Conservation (phyloP, 2,113 vertebrate species). For the Turnix velox region DNA sequence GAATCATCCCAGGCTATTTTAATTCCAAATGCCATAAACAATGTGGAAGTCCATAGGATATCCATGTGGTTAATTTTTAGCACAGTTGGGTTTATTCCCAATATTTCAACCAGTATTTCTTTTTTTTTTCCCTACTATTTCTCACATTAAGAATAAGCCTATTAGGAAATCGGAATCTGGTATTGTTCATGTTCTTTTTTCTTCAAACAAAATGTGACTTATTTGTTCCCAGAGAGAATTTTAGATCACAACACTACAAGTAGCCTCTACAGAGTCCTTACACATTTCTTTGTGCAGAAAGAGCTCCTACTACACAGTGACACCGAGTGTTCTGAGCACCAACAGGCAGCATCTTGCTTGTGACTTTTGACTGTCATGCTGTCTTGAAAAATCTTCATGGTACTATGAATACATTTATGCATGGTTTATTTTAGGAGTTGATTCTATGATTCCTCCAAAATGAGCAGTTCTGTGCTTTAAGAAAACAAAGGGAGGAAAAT, state of each 20-base stretch:
- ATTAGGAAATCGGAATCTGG: background rate
- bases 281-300: background rate
- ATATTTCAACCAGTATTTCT: background rate
- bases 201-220: background rate
- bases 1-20: background rate
- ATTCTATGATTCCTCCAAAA: no score
- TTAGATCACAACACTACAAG: background rate
- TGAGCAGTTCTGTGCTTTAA: background rate
- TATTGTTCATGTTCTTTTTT: background rate
- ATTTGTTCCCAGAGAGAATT: background rate
- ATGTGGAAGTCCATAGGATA: background rate
- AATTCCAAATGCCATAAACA: background rate
- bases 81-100: background rate
- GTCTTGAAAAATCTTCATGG: background rate
- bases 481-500: constrained; percentile 2
- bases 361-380: constrained; percentile 39
- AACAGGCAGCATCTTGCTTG: background rate
- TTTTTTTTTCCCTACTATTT: background rate
- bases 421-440: constrained; percentile 16
- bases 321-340: background rate
- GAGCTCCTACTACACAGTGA: background rate
- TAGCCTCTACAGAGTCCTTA: background rate
- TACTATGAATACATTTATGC: background rate
- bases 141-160: background rate
- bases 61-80: background rate